Evolutionary conservation across 2,888 invertebrate genomes (phyloP), one percentile per base, ranked within the genome.

Genomic region (Zhuqinia jingwanae): DNA sequence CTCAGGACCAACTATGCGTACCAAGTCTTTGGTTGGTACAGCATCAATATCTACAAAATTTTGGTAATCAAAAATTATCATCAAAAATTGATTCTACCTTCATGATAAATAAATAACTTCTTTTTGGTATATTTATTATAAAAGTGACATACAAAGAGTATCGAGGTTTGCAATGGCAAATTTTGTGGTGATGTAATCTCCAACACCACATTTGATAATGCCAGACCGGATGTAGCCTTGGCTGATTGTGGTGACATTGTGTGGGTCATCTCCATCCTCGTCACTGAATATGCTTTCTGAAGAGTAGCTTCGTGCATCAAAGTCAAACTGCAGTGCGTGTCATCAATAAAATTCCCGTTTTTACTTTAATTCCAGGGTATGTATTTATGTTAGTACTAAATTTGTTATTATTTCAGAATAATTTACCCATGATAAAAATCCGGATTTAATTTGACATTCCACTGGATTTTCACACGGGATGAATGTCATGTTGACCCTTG

Each of bases 401-500:
- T 36, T 63, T 63, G 2, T 30, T 30, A 27, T 63, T 27, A 5
- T 15, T n/a, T 1, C 63, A 63, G 27, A 42, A 25, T 30, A 2
- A 65, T 1, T 27, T 77, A 88, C 88, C 88, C 88, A 88, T 27
- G 78, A 86, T 27, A 88, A 50, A 36, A 77, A 88, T 13, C 47
- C 63, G 13, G 87, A 83, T 75, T 89, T 88, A 20, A 89, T 88
- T 79, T 88, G 88, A 78, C 89, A 89, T 76, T 89, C 89, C 5
- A 87, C 87, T 5, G 89, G 89, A 73, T 89, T 89, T 56, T 85
- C 86, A 45, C 89, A 89, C 27, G 89, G 87, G 17, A 89, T 85
- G 50, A 88, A 85, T 22, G 88, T 89, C 85, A 88, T 73, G 30
- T 89, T 89, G 10, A 89, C 89, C n/a, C 87, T 85, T 8, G 85